Conservation (phyloP, 2,888 invertebrate genomes). For the Meganola albula region DNA sequence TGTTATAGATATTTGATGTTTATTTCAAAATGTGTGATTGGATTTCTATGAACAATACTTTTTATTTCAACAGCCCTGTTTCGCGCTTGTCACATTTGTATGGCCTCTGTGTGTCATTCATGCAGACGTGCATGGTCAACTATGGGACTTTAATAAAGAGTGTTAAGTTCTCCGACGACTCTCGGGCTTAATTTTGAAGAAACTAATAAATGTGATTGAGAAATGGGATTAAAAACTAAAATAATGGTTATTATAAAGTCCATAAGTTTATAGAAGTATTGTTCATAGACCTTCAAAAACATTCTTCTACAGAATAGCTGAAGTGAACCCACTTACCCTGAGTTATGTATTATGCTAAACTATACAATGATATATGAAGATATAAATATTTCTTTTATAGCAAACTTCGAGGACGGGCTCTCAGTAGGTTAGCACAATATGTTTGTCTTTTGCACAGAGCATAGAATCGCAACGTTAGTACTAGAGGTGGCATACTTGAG, state of each 20-base stretch:
- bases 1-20: slow-evolving; percentile 38
- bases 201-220: too few relatives aligned
- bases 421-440: slow-evolving; percentile 84
- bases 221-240: too few relatives aligned
- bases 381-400: slow-evolving; percentile 74
- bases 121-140: too few relatives aligned
- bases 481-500: too few relatives aligned
- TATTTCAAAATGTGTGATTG: slow-evolving; percentile 19
- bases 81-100: too few relatives aligned
- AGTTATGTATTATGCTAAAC: slow-evolving; percentile 29
- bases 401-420: slow-evolving; percentile 88
- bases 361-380: slow-evolving; percentile 32
- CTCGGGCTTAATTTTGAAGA: too few relatives aligned
- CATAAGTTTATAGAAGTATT: slow-evolving; percentile 4
- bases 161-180: too few relatives aligned
- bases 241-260: too few relatives aligned
- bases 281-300: slow-evolving; percentile 12
- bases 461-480: too few relatives aligned
- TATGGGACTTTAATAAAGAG: too few relatives aligned
- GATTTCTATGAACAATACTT: slow-evolving; percentile 19
- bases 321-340: slow-evolving; percentile 6
- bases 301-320: slow-evolving; percentile 11
- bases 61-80: neutral
- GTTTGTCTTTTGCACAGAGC: too few relatives aligned
- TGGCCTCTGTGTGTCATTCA: too few relatives aligned